These are phyloP conservation scores for Eucidaris tribuloides DNA, from an alignment of 35 echinoderm and acorn worm genomes.

Conservation along the genomic window DNA sequence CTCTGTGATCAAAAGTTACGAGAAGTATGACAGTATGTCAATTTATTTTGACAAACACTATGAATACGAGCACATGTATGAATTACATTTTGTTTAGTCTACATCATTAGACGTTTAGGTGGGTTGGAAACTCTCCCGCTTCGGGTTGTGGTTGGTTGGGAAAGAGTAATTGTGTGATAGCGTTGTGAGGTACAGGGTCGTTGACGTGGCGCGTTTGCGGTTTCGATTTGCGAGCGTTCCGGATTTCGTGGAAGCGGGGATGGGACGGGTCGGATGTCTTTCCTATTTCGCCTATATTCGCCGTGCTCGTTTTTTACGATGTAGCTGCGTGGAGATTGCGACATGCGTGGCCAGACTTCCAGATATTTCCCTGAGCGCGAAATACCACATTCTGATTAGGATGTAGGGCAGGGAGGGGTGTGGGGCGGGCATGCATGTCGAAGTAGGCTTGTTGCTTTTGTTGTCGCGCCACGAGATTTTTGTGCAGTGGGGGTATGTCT, in stretches of 20 bases:
- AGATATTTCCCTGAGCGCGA: background rate
- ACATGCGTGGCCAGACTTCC: background rate
- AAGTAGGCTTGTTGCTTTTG: constrained; percentile 17
- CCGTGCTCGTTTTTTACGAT: background rate
- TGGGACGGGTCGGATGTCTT: background rate
- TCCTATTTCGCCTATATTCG: background rate
- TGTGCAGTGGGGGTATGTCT: background rate
- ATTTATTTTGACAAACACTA: no score
- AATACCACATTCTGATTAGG: background rate
- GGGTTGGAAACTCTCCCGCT: background rate
- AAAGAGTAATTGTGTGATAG: background rate
- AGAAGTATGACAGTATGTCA: no score
- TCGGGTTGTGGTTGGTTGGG: background rate
- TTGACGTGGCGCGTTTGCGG: background rate
- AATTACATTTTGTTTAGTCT: no score
- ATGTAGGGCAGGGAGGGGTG: background rate
- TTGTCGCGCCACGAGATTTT: constrained; percentile 15
- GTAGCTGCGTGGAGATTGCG: background rate
- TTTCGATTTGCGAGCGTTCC: background rate
- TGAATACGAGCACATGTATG: no score
- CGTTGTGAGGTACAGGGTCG: background rate
- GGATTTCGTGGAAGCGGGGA: background rate
- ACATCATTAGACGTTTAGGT: background rate
- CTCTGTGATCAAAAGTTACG: no score
- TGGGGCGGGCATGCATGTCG: background rate